Percentiles rank a stretch among this genome's conserved stretches.
Conservation (phyloP, 2,888 invertebrate species). For the Caenorhabditis sp. region DNA sequence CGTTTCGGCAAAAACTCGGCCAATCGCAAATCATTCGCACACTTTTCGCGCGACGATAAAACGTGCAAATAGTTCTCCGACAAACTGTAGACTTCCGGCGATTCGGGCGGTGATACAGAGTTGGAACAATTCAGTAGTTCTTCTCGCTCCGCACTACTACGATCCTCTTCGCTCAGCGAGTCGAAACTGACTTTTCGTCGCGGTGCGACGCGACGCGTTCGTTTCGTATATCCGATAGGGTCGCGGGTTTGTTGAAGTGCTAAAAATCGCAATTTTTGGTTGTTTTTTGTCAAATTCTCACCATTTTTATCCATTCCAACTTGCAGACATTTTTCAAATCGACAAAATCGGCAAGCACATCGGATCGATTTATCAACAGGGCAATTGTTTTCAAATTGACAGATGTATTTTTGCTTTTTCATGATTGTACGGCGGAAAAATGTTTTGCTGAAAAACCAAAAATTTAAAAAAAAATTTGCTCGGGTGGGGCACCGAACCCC, state of each 20-base stretch:
- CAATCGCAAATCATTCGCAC: slow-evolving; percentile 32
- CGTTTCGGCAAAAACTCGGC: slow-evolving; percentile 30
- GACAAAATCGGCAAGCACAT: slow-evolving; percentile 68
- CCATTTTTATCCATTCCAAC: slow-evolving; percentile 61
- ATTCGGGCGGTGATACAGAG: background rate
- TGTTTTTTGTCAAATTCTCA: slow-evolving; percentile 3
- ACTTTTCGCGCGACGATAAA: background rate
- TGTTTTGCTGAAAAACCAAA: slow-evolving; percentile 58
- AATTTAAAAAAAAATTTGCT: background rate
- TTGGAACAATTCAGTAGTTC: background rate
- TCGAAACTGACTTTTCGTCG: slow-evolving; percentile 29
- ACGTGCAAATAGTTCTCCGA: slow-evolving; percentile 6
- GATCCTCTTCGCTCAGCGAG: slow-evolving; percentile 5
- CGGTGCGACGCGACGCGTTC: slow-evolving; percentile 63
- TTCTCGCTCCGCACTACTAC: slow-evolving; percentile 10
- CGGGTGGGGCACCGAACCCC: too few relatives aligned
- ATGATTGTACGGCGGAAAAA: slow-evolving; percentile 69
- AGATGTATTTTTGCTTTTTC: slow-evolving; percentile 69
- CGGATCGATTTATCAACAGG: slow-evolving; percentile 65
- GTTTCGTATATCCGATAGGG: slow-evolving; percentile 69
- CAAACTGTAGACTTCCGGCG: background rate
- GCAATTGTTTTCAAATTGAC: slow-evolving; percentile 61
- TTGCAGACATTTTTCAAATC: slow-evolving; percentile 59
- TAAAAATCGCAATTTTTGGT: slow-evolving; percentile 13
- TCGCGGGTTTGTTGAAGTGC: slow-evolving; percentile 69